These are phyloP conservation scores for Macroteleia sp. DNA, from an alignment of 2,888 invertebrate genomes.

Conservation along the genomic window DNA sequence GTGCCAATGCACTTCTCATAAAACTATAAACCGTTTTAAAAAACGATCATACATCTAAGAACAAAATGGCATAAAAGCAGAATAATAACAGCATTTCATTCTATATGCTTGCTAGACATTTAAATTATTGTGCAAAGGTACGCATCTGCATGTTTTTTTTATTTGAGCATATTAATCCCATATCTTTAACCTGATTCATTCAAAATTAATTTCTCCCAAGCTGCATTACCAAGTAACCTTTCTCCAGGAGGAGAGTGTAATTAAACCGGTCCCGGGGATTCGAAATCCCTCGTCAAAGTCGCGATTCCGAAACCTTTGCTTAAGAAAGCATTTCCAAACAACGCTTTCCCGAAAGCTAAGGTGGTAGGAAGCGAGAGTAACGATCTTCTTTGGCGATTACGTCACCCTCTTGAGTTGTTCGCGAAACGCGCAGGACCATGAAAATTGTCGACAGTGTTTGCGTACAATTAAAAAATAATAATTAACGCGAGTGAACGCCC, in stretches of 20 bases:
- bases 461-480: constrained; percentile 64
- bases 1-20: too few species aligned
- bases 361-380: constrained; percentile 33
- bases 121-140: too few species aligned
- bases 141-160: too few species aligned
- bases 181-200: too few species aligned
- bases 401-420: constrained; percentile 19
- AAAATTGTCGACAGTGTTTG: constrained; percentile 53
- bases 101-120: too few species aligned
- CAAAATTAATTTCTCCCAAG: too few species aligned
- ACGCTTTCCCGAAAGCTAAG: constrained; percentile 14
- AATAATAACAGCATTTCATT: too few species aligned
- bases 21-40: too few species aligned
- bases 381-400: constrained; percentile 52
- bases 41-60: too few species aligned
- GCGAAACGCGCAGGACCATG: constrained; percentile 42
- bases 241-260: constrained; percentile 4
- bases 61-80: too few species aligned
- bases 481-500: constrained; percentile 56
- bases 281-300: constrained; percentile 23
- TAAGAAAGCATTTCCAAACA: constrained; percentile 27
- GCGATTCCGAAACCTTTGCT: constrained; percentile 17
- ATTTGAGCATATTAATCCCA: too few species aligned
- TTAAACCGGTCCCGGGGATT: constrained; percentile 23
- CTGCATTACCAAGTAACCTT: too few species aligned